Base-by-base conservation (phyloP, 2,113 vertebrate species). In the Microtus oregoni region DNA sequence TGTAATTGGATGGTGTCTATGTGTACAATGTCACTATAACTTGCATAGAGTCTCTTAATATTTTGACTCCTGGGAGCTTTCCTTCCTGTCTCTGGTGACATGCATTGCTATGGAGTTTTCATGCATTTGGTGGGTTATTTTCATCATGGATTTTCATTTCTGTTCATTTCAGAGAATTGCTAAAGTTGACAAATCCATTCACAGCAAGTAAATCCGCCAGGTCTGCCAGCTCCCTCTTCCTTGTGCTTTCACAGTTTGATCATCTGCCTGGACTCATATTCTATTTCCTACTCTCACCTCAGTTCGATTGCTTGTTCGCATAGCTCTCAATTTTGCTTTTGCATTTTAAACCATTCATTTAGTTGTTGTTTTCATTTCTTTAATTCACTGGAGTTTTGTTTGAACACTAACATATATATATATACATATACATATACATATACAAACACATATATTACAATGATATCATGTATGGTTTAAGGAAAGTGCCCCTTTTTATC, bases 21-120 rank as follows among this genome's bases (percentile, higher is more conserved):
- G 17, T 93, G 41, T 94, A 91, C 70, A 91, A 82, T 65, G 50
- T 77, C 68, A 75, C 15, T 85, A 14, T 89, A 55, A 65, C 14
- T 90, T 17, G 7, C 41, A 41, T 4, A n/a, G 22, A 76, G 77
- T 87, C 47, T 75, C 75, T 15, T 79, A 82, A 30, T 55, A 3
- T 9, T 92, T 92, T 73, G 30, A 86, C n/a, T 44, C 35, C 55
- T 63, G 8, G 28, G 2, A 50, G 28, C 6, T 7, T 73, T 14
- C 32, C 92, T 83, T 83, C 3, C 26, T 3, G 30, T 58, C 17
- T 58, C 19, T 58, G 70, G 41, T n/a, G 5, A 87, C 63, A 0
- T 52, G 1, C 32, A n/a, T 63, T 73, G 2, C 0, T 90, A 24
- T 90, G 7, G 24, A 7, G 68, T 2, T 44, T 68, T n/a, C 4